Conservation (phyloP, 2,113 vertebrate species). For the Indicator maculatus region DNA sequence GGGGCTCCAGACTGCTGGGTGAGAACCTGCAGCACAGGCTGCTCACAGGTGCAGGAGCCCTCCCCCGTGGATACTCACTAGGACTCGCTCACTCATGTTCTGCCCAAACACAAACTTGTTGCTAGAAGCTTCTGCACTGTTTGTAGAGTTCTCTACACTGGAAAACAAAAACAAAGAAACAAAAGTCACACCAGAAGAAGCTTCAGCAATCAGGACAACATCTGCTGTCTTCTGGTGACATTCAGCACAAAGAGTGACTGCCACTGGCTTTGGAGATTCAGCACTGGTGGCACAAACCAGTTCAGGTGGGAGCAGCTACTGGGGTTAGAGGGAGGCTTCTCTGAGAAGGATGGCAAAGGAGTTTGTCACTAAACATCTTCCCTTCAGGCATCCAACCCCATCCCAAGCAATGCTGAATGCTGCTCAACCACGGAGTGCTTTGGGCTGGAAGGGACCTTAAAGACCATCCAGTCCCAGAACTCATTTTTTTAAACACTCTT, state of each 20-base stretch:
- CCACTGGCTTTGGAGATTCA: not conserved
- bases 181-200: not conserved
- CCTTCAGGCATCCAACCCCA: not conserved
- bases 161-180: not conserved
- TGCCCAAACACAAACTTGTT: conserved; percentile 97
- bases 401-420: not conserved
- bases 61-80: conserved; percentile 82
- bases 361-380: not conserved
- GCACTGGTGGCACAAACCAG: not conserved
- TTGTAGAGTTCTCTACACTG: conserved; percentile 88
- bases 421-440: too few relatives aligned
- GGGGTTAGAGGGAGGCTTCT: not conserved
- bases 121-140: conserved; percentile 83
- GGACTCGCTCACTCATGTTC: conserved; percentile 96
- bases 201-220: not conserved
- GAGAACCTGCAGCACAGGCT: accelerated
- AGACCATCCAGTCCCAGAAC: too few relatives aligned
- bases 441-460: too few relatives aligned
- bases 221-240: not conserved
- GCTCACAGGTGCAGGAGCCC: not conserved
- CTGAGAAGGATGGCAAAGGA: not conserved
- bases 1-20: not conserved
- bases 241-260: not conserved
- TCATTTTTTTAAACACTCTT: too few relatives aligned
- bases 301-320: accelerated